phyloP scores from a whole-genome alignment of 2,888 invertebrate species.

The Teleiodes luculella region DNA sequence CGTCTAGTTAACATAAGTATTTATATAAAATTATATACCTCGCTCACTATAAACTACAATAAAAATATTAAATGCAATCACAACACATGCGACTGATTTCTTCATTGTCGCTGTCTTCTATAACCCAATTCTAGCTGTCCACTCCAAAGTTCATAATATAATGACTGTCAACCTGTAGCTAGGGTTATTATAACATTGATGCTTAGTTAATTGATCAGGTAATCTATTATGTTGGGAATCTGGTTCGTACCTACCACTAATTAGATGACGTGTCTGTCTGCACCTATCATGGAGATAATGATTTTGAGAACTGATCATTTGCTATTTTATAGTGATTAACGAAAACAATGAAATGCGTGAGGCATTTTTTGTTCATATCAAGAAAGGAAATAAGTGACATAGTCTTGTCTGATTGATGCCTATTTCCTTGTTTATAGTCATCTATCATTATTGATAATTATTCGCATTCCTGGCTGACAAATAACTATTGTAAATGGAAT shows the following conservation, averaged over 20 bases:
- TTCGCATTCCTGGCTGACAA: too few relatives aligned
- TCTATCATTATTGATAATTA: too few relatives aligned
- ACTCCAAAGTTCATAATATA: slow-evolving; percentile 18
- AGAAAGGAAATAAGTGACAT: not conserved
- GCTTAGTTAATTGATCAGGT: slow-evolving; percentile 40
- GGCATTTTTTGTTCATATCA: not conserved
- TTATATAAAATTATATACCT: not conserved
- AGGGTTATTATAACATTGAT: slow-evolving; percentile 35
- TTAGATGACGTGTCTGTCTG: slow-evolving; percentile 33
- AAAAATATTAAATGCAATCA: not conserved
- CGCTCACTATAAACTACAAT: not conserved
- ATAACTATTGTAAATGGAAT: too few relatives aligned
- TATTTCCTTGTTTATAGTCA: not conserved
- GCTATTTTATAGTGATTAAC: not conserved
- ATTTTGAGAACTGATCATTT: slow-evolving; percentile 28
- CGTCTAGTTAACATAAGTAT: too few relatives aligned
- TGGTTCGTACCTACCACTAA: slow-evolving; percentile 49
- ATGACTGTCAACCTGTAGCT: slow-evolving; percentile 22
- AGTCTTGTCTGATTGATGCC: not conserved
- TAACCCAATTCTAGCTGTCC: not conserved
- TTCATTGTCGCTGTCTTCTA: not conserved
- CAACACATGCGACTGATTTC: not conserved
- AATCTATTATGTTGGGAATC: slow-evolving; percentile 36
- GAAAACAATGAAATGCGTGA: slow-evolving; percentile 16
- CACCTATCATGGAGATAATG: slow-evolving; percentile 35